Base-by-base conservation (phyloP, 2,113 vertebrate species). In the Pavo muticus region DNA sequence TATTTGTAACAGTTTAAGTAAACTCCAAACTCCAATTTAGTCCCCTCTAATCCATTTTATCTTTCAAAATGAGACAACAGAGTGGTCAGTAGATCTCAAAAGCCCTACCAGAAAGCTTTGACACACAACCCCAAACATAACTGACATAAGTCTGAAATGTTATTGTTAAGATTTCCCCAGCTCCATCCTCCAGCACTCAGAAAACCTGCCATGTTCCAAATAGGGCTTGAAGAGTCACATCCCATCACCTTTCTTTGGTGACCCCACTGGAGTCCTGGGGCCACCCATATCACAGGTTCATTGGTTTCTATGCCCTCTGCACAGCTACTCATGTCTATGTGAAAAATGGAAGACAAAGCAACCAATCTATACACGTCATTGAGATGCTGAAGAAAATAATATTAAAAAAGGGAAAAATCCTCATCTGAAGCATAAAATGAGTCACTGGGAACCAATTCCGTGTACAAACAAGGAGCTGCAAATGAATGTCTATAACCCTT, bases 391-490 rank as follows among this genome's bases (percentile, higher is more conserved):
- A 79, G 8, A 79, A 67, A 90, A 68, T 35, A 72, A 44, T 70
- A 76, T 76, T 82, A 24, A 65, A 61, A 61, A 73, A 85, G 35
- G 52, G 18, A 14, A 95, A 95, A 90, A 57, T 47, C 56, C 61
- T 88, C 32, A 71, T 19, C 23, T 1, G 3, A 61, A 88, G 71
- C 70, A 72, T 76, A 83, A 90, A 85, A 85, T 92, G 90, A 95
- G 91, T 80, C 86, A 52, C 40, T 77, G 75, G 90, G 52, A 95
- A 97, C 68, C 25, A 75, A 92, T 50, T 47, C 56, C 39, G 67
- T 65, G 35, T 6, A 48, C 85, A 95, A 93, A 94, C 42, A 91
- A 67, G 69, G 79, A 88, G 61, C 57, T 88, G 74, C 68, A 91
- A 91, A 91, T 13, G 11, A 92, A 52, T 35, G 60, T 50, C 71